Evolutionary conservation across 2,888 invertebrate species (phyloP), one percentile per base, ranked within the genome.

Genomic region (Leptinotarsa tumamoca): DNA sequence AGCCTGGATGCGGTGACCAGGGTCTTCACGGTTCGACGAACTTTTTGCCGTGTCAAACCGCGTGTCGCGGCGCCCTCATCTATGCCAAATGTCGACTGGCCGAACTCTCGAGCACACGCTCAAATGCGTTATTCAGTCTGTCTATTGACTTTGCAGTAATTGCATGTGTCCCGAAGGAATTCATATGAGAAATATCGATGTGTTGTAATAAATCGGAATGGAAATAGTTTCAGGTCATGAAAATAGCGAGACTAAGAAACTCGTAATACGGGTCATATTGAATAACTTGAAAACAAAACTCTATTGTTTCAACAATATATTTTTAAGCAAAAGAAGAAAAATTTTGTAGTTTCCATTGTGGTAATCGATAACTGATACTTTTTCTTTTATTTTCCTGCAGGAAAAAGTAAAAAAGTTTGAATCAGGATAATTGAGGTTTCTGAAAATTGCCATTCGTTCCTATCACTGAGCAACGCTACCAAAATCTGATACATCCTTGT

Each of bases 91-190:
- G 58, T 49, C 21, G 54, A 69, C 27, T 43, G 43, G 10, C 43
- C 69, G 7, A 49, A 43, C 69, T 69, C 54, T 33, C 18, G 43
- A 58, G n/a, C 54, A 56, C 18, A 56, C 56, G 51, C 33, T 56
- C 56, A 69, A n/a, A 51, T 54, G 54, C 63, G 63, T 63, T 10
- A 43, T 33, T 43, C 69, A 56, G 75, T 73, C 70, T 71, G 56
- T 23, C 73, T 76, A 73, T 76, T 76, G 76, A 76, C 69, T 76
- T 73, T 76, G 76, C 68, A 73, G 73, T 76, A 71, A 73, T 76
- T 76, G 71, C 71, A 63, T 63, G n/a, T 63, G 33, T 18, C 63
- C 63, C 63, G 63, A 63, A 63, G 63, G 63, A 63, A 33, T 63
- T 63, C 63, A 63, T 33, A 63, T 10, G 63, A 63, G 27, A 63